Evolutionary conservation across 2,888 invertebrate genomes (phyloP).

Genomic region (Eupithecia dodoneata): DNA sequence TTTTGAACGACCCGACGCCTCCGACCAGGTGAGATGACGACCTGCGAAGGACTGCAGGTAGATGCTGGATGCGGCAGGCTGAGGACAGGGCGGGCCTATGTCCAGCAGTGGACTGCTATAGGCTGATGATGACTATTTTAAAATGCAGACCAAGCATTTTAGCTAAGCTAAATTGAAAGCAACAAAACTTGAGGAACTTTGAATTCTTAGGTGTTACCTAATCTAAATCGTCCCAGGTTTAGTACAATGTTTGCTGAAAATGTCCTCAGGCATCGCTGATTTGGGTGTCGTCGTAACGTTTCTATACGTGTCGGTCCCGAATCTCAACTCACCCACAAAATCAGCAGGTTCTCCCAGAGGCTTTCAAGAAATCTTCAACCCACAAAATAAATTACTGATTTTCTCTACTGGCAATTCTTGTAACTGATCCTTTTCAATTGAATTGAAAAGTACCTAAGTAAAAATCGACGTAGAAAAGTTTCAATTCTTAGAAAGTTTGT

Average conservation of each 20-base stretch:
- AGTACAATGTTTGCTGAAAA: not conserved
- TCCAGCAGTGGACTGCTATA: too few relatives aligned
- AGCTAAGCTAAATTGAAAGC: not conserved
- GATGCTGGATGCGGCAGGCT: too few relatives aligned
- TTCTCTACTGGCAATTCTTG: not conserved
- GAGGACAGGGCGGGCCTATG: too few relatives aligned
- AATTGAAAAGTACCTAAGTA: slow-evolving; percentile 8
- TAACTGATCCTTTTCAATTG: slow-evolving; percentile 6
- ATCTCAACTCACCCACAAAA: not conserved
- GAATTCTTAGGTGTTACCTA: not conserved
- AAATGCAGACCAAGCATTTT: not conserved
- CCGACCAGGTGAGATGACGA: too few relatives aligned
- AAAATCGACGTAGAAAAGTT: slow-evolving; percentile 19
- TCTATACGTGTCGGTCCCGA: not conserved
- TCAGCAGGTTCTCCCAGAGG: not conserved
- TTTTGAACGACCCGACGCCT: too few relatives aligned
- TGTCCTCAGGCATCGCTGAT: not conserved
- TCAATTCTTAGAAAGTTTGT: slow-evolving; percentile 20
- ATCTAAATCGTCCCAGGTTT: not conserved
- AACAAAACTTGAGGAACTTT: not conserved
- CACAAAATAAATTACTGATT: not conserved
- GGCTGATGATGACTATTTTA: not conserved
- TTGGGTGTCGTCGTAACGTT: not conserved
- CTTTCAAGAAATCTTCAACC: not conserved
- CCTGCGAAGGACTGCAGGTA: too few relatives aligned